Evolutionary conservation across 2,113 vertebrate species (phyloP).

Genomic region (Elephas maximus): DNA sequence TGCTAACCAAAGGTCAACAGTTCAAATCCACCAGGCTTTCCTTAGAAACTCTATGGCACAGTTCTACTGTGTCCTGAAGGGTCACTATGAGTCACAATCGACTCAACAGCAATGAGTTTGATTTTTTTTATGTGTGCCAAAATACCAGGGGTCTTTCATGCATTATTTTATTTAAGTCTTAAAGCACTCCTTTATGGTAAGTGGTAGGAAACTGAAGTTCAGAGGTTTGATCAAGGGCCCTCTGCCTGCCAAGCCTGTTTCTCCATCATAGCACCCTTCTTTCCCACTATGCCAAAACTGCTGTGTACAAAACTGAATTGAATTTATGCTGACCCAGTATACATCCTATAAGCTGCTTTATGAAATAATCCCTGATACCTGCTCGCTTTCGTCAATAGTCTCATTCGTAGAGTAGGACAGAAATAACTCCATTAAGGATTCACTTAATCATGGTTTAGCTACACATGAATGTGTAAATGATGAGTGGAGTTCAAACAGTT

Average conservation of each 20-base stretch:
- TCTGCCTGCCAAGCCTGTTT: background rate
- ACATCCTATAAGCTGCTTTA: background rate
- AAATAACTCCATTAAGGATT: conserved; percentile 17
- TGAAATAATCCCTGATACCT: background rate
- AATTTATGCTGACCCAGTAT: background rate
- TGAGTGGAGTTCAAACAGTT: background rate
- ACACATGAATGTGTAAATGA: background rate
- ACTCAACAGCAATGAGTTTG: no score
- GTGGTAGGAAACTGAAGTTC: background rate
- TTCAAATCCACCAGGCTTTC: no score
- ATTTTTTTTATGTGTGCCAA: background rate
- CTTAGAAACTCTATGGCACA: no score
- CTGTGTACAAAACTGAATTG: background rate
- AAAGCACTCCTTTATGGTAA: background rate
- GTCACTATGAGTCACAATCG: no score
- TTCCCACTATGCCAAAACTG: background rate
- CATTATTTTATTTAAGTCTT: background rate
- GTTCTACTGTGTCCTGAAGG: no score
- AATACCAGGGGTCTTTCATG: background rate
- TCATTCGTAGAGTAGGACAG: conserved; percentile 15
- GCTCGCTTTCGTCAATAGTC: background rate
- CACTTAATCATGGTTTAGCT: background rate
- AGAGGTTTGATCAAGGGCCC: background rate
- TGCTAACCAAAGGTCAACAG: no score
- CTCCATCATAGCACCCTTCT: background rate